Evolutionary conservation across 1,140 invertebrate species (phyloP), one percentile per base, ranked within the genome.

Genomic region (Lysiphlebus fabarum): DNA sequence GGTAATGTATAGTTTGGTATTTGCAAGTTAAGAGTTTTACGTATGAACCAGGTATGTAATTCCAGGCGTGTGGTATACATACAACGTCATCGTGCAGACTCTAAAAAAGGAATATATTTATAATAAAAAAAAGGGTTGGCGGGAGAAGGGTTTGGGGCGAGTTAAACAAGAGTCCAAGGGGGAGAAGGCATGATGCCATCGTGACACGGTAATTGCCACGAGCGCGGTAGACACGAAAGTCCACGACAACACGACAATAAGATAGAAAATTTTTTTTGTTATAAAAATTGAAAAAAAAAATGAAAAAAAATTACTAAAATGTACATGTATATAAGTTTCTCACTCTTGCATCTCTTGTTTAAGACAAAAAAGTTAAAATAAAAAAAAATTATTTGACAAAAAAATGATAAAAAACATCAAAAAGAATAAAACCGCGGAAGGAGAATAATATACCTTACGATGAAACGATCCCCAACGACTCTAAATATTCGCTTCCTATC

Each of bases 141-240:
- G 34, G 34, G 37, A 12, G 6, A 26, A 26, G 44, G 50, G 36
- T 38, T 41, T 7, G 47, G 37, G 33, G 14, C 10, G 26, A 51
- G 38, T 36, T 12, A n/a, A 49, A 34, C 36, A 34, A 38, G 36
- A 58, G 34, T 45, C 34, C 34, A 33, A 56, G 44, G 43, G 33
- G 34, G 40, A 42, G 57, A 38, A 58, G 56, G 53, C 45, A 62
- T 62, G 61, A 62, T 62, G 61, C 56, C 61, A 62, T 62, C 61
- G 61, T 59, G 61, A 62, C 61, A 62, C 56, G 61, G 61, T 58
- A 62, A 62, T 58, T 62, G 56, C 61, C 61, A 56, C 50, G 61
- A 58, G 61, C 53, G 44, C 45, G 56, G 58, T 42, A 59, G 58
- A 59, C 58, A 59, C 58, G 58, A 59, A 59, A 59, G 58, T 59